Evolutionary conservation across 2,888 invertebrate species (phyloP), one percentile per base, ranked within the genome.

Genomic region (Morpho achilles): DNA sequence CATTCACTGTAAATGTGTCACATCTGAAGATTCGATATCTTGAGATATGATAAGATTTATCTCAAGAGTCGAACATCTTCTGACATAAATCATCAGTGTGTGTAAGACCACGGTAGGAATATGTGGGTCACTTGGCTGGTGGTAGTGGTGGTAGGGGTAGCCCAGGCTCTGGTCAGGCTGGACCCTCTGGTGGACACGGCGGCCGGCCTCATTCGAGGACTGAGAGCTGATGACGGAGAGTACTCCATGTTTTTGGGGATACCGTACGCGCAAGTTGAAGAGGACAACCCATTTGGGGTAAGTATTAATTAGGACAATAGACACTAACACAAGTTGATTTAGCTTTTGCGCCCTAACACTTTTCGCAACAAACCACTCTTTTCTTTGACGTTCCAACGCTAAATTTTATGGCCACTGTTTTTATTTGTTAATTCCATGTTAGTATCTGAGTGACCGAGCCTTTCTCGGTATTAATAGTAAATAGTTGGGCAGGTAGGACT

Each of bases 231-330:
- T 40, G 73, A 77, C 58, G 75, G 77, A 0, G 69, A 73, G 3
- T 82, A 76, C 44, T 67, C 69, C 5, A 78, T 80, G 40, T 87
- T 77, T 53, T 75, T 83, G 60, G 85, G 87, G 7, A 74, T 87
- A 47, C 86, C 87, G 0, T 87, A 79, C 61, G 85, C 80, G 8
- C 69, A 62, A 50, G 80, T 87, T 0, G 67, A 83, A 48, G 67
- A 74, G 39, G 59, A 62, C 0, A 79, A 83, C 57, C 80, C 84
- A 42, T 87, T 87, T 69, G 83, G 82, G 63, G 86, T 86, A 63
- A 75, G 81, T 74, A 16, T 22, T 42, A 52, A 9, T 42, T 8
- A 16, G 42, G 8, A 42, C 7, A 2, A 42, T 16, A 16, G 16
- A 16, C 16, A 16, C 1, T 16, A 16, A 16, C 16, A 1, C 16